Conservation (phyloP, 2,888 invertebrate species). For the Tanytarsus gracilentus region DNA sequence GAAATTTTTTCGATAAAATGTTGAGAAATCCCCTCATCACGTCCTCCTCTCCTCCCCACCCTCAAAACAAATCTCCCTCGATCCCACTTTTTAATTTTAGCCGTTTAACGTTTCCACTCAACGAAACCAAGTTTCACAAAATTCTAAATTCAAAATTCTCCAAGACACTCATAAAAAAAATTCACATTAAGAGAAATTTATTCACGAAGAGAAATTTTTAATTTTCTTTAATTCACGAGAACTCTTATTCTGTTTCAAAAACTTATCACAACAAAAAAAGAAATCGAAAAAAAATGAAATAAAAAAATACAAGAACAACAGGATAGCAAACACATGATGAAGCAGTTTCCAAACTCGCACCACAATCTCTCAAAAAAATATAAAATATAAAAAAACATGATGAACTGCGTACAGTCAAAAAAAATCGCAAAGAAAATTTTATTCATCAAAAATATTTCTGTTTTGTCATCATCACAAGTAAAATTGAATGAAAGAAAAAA, state of each 20-base stretch:
- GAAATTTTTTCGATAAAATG: not conserved
- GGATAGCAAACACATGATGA: not conserved
- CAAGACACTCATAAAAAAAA: not conserved
- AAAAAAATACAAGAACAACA: slow-evolving; percentile 4
- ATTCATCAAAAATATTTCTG: not conserved
- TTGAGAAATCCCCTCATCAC: not conserved
- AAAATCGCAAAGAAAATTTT: not conserved
- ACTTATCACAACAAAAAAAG: not conserved
- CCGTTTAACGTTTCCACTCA: not conserved
- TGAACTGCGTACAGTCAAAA: slow-evolving; percentile 2
- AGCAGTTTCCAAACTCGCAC: slow-evolving; percentile 26
- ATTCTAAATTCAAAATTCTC: slow-evolving; percentile 24
- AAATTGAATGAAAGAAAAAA: not conserved
- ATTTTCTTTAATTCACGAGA: not conserved
- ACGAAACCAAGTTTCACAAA: not conserved
- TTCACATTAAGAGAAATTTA: not conserved
- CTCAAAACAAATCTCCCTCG: not conserved
- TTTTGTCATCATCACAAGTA: not conserved
- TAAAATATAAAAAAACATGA: slow-evolving; percentile 25
- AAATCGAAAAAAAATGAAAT: not conserved
- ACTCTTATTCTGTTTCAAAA: not conserved
- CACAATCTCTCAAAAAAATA: slow-evolving; percentile 25
- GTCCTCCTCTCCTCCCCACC: not conserved
- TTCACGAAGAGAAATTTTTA: not conserved
- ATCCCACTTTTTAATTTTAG: not conserved